These are phyloP conservation scores for Prolemur simus DNA, from an alignment of 2,113 vertebrate genomes.

Conservation along the genomic window DNA sequence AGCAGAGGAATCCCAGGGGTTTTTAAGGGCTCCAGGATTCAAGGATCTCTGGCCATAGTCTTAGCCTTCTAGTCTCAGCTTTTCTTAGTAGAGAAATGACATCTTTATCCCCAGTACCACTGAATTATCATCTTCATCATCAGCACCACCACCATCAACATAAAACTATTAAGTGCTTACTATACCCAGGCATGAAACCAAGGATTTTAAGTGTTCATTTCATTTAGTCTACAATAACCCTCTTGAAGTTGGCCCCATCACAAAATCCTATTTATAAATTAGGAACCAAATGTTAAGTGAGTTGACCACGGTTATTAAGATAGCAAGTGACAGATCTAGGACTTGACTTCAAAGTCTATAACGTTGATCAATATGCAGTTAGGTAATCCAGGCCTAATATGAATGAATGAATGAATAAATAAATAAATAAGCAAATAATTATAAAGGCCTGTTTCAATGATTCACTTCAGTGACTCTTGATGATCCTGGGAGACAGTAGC, in stretches of 20 bases:
- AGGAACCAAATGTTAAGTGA: neutral
- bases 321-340: neutral
- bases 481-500: neutral
- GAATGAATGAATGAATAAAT: neutral
- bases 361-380: neutral
- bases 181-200: neutral
- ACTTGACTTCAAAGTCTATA: neutral
- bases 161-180: neutral
- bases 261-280: neutral
- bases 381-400: neutral
- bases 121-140: neutral
- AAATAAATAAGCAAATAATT: neutral
- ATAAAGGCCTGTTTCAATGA: neutral
- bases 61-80: neutral
- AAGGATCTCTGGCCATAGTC: neutral
- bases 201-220: neutral
- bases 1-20: neutral
- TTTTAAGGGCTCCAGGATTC: neutral
- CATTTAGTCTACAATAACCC: neutral
- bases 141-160: neutral
- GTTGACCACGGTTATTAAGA: neutral
- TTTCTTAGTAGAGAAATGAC: neutral
- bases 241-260: neutral
- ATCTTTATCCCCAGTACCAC: neutral
- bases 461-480: neutral